These are phyloP conservation scores for Artibeus lituratus DNA, from an alignment of 2,797 vertebrate species.

Conservation along the genomic window DNA sequence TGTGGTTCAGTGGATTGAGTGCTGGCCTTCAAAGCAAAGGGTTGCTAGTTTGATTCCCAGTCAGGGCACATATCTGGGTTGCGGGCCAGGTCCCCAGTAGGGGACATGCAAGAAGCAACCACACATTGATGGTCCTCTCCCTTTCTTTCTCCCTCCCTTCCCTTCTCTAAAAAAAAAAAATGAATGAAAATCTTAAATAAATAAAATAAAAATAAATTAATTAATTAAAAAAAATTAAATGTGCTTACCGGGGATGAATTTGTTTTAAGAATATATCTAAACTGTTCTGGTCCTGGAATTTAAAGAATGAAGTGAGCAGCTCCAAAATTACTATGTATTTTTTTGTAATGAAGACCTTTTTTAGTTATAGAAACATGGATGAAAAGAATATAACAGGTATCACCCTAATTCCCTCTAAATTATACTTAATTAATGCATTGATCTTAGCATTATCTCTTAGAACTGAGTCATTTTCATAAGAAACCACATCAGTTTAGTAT, in stretches of 20 bases:
- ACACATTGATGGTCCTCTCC: too few species aligned
- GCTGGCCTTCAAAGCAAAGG: too few species aligned
- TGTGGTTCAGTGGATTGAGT: too few species aligned
- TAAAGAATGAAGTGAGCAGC: neutral
- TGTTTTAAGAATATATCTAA: neutral
- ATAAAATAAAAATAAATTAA: too few species aligned
- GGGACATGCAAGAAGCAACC: too few species aligned
- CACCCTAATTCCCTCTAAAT: conserved; percentile 38
- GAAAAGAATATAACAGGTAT: neutral
- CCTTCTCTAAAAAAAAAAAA: too few species aligned
- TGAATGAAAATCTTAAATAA: too few species aligned
- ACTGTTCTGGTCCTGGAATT: neutral
- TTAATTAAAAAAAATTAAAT: neutral
- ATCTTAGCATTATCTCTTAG: conserved; percentile 37
- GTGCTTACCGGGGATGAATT: neutral
- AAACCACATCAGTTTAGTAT: neutral
- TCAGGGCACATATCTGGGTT: too few species aligned
- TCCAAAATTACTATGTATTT: neutral
- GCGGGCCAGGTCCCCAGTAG: too few species aligned
- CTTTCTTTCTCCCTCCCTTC: too few species aligned
- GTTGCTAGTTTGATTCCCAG: too few species aligned
- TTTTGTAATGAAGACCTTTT: conserved; percentile 11
- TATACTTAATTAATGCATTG: conserved; percentile 44
- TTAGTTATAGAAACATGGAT: neutral
- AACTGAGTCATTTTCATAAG: conserved; percentile 32